These are phyloP conservation scores for Eremobia ochroleuca DNA, from an alignment of 2,888 invertebrate genomes.

Conservation along the genomic window DNA sequence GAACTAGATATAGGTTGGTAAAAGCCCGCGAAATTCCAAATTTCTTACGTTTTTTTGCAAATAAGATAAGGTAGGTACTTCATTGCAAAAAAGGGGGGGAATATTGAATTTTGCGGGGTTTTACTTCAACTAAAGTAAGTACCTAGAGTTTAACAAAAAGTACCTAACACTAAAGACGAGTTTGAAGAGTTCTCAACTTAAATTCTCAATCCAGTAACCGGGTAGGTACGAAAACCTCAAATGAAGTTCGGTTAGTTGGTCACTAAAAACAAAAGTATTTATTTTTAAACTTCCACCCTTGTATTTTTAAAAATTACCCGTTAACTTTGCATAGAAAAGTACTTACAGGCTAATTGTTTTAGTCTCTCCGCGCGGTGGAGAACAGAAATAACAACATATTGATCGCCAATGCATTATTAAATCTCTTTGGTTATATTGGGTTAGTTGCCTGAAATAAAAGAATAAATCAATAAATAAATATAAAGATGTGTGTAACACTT, in stretches of 20 bases:
- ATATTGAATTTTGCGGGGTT: neutral
- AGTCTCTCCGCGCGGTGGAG: conserved; percentile 30
- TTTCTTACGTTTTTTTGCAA: neutral
- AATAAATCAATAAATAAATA: too few species aligned
- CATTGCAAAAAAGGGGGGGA: neutral
- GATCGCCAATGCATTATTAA: conserved; percentile 69
- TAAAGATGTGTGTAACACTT: neutral
- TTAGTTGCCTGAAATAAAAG: too few species aligned
- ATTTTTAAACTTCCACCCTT: neutral
- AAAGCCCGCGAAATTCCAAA: neutral
- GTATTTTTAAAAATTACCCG: neutral
- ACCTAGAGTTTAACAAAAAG: too few species aligned
- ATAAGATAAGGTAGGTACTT: neutral
- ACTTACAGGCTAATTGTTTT: conserved; percentile 59
- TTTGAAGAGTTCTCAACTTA: neutral
- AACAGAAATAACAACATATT: conserved; percentile 65
- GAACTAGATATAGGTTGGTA: too few species aligned
- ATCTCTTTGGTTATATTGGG: conserved; percentile 21
- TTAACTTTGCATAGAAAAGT: conserved; percentile 30
- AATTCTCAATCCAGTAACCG: neutral
- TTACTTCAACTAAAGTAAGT: too few species aligned
- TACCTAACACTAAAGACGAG: too few species aligned
- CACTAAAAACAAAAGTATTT: neutral
- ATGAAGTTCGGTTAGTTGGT: neutral
- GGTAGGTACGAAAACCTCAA: neutral